Evolutionary conservation across 2,888 invertebrate species (phyloP).

Genomic region (Hedychridium roseum): DNA sequence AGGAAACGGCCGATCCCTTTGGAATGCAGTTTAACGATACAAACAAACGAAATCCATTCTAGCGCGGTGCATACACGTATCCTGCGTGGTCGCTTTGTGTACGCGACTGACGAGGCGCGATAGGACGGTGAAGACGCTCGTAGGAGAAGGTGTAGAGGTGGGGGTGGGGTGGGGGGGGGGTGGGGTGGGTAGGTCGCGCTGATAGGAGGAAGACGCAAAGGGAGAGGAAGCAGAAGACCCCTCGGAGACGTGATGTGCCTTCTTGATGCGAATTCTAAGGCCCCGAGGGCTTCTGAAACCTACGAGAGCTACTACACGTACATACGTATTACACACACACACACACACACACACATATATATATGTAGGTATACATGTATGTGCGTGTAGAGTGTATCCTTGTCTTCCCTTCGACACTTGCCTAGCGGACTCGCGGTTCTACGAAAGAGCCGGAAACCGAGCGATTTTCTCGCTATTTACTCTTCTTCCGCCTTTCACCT

Average conservation of each 20-base stretch:
- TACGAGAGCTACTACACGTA: constrained; percentile 39
- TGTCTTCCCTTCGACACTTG: too few relatives aligned
- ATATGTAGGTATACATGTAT: too few relatives aligned
- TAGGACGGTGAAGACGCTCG: constrained; percentile 9
- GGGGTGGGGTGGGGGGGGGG: background rate
- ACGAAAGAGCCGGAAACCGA: too few relatives aligned
- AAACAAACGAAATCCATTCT: constrained; percentile 53
- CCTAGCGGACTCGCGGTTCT: too few relatives aligned
- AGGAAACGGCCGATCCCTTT: constrained; percentile 50
- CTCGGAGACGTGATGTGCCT: constrained; percentile 46
- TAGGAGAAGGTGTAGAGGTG: background rate
- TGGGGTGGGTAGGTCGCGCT: background rate
- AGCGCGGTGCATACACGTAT: constrained; percentile 28
- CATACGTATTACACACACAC: too few relatives aligned
- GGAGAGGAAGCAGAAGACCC: constrained; percentile 27
- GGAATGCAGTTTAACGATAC: constrained; percentile 56
- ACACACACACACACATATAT: too few relatives aligned
- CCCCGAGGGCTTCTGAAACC: constrained; percentile 52
- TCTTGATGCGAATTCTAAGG: constrained; percentile 49
- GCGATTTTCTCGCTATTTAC: too few relatives aligned
- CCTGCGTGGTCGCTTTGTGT: constrained; percentile 20
- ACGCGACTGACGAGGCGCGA: constrained; percentile 20
- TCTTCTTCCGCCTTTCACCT: too few relatives aligned
- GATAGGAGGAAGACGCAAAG: constrained; percentile 1
- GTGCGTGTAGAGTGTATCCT: too few relatives aligned